Base-by-base conservation (phyloP, 2,113 vertebrate genomes). In the Genyomyrus donnyi region DNA sequence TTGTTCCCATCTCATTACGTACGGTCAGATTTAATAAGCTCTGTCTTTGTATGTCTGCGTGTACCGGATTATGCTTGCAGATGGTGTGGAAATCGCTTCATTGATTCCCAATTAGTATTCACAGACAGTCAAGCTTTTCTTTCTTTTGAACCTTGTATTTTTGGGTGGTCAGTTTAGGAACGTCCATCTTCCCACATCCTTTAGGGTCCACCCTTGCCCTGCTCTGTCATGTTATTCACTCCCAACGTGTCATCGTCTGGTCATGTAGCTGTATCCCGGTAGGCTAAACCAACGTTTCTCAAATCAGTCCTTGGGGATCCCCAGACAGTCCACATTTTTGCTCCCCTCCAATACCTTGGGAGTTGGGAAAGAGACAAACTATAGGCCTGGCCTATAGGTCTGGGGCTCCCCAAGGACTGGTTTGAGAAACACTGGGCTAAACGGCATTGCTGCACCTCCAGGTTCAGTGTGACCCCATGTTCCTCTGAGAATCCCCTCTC, bases 21-120 rank as follows among this genome's bases (percentile, higher is more conserved):
- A 42, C 24, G 1, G 42, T 89, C 83, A 31, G 39, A 85, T 89
- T 89, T 56, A 89, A 85, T 84, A 89, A 89, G 53, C 77, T 56
- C 74, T 19, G 52, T 46, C 42, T 21, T 39, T 50, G 45, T 24
- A n/a, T 49, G 42, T 85, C n/a, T 24, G 53, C 19, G 42, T 86
- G 77, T 89, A 9, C 45, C 9, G 53, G 87, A 50, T 52, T 90
- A 50, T 17, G 24, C 39, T 62, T 56, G 52, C 77, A 62, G 52
- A 56, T 85, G 80, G 80, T 46, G 77, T 42, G 42, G 52, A 85
- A 84, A 62, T 58, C 24, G 17, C 48, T 42, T 89, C 88, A 70
- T 53, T 74, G 88, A 85, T 27, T 74, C 53, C 10, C 58, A 85
- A 74, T 89, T 89, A 86, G 46, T 8, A 74, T 88, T 50, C 80